A percentile compares a stretch with the other conserved stretches of the same genome.
Conservation (phyloP, 2,797 vertebrate genomes). For the Epinephelus awoara region DNA sequence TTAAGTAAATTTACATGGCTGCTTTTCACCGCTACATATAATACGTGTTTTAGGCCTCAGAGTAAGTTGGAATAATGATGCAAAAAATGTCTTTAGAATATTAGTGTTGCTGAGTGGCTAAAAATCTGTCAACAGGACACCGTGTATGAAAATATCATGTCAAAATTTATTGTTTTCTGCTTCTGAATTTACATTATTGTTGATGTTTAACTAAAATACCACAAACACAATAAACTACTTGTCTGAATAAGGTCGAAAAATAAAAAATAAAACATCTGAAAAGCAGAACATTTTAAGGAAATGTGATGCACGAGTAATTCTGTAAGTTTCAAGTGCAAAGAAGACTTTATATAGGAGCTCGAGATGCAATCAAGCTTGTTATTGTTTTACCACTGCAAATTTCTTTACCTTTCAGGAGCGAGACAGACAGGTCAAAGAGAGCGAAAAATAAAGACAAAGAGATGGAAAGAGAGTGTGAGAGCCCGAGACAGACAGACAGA, state of each 20-base stretch:
- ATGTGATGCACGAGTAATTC: not conserved
- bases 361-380: not conserved
- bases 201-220: not conserved
- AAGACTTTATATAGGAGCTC: constrained; percentile 4
- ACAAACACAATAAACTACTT: not conserved
- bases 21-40: not conserved
- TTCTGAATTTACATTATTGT: not conserved
- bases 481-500: constrained; percentile 10
- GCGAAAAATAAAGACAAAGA: constrained; percentile 35
- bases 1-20: not conserved
- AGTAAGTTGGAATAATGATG: not conserved
- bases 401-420: constrained; percentile 35
- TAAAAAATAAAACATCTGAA: not conserved
- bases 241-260: not conserved
- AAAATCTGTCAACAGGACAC: not conserved
- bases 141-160: not conserved
- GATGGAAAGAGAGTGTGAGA: constrained; percentile 6
- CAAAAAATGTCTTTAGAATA: not conserved
- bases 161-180: not conserved
- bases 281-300: not conserved
- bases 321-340: constrained; percentile 1
- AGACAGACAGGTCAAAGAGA: constrained; percentile 40
- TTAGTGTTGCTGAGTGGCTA: not conserved
- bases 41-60: not conserved
- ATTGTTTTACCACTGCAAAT: constrained; percentile 6